phyloP scores from a whole-genome alignment of 2,888 invertebrate genomes.

The Hybos culiciformis region DNA sequence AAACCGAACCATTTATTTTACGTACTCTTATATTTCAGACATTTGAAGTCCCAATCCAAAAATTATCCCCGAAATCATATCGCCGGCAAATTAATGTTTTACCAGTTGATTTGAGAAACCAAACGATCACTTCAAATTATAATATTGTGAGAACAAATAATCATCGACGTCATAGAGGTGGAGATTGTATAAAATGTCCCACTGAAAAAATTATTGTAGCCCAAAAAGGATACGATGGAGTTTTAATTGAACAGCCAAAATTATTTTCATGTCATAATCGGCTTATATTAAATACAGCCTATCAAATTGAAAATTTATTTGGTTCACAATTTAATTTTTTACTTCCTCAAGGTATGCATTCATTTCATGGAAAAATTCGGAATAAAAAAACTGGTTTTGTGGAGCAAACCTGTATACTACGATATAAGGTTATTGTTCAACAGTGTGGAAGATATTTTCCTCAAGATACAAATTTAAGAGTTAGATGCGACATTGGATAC shows the following conservation, averaged over 20 bases:
- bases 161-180: neutral
- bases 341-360: conserved; percentile 16
- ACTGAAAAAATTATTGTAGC: conserved; percentile 15
- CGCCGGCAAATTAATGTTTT: neutral
- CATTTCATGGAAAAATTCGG: conserved; percentile 14
- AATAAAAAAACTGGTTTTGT: conserved; percentile 12
- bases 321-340: conserved; percentile 14
- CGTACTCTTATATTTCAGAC: no score
- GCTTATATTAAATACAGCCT: conserved; percentile 12
- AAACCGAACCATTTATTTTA: no score
- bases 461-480: conserved; percentile 10
- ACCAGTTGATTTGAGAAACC: neutral
- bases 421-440: conserved; percentile 16
- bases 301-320: conserved; percentile 16
- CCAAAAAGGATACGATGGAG: conserved; percentile 15
- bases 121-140: neutral
- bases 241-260: conserved; percentile 15
- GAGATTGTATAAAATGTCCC: conserved; percentile 16
- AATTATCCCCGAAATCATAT: no score
- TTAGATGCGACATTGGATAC: conserved; percentile 14
- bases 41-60: neutral
- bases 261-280: conserved; percentile 15
- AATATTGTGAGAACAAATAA: neutral
- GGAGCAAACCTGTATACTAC: conserved; percentile 14
- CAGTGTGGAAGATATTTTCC: conserved; percentile 14